Evolutionary conservation across 2,113 vertebrate genomes (phyloP), one percentile per base, ranked within the genome.

Genomic region (Oryzias curvinotus): DNA sequence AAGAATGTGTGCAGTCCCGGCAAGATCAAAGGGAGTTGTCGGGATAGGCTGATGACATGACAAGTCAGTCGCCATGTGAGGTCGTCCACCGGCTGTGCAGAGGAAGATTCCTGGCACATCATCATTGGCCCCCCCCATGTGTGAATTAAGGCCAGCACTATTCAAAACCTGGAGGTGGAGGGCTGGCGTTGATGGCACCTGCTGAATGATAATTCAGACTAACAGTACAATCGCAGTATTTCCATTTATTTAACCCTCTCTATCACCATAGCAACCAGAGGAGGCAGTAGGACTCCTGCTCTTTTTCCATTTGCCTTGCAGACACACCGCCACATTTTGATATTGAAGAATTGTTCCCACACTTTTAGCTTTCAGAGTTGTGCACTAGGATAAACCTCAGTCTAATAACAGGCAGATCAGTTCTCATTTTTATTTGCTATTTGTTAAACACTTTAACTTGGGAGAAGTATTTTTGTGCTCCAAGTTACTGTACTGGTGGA

Each of bases 201-300:
- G 62, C 78, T 78, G 78, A 86, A 86, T 87, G 51, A 76, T 67
- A 80, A 87, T 79, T 79, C 71, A 16, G 16, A 48, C 62, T 71
- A 59, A 18, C 52, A 73, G 49, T 60, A 77, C 62, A 73, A 62
- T 57, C 43, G 43, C 73, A 47, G 56, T 54, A 62, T 69, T 36
- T 61, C 36, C 47, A 21, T 48, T 17, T 72, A 25, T 56, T 73
- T 74, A 53, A 62, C 63, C 53, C 74, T 49, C 47, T 62, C 14
- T 44, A 18, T 86, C 82, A 62, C 87, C 82, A 81, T 85, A 57
- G 78, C 84, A 87, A 88, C 88, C 71, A 52, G 55, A 79, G 57
- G 69, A 78, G 65, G 53, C 30, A 21, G 14, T 10, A 0, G 48
- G 66, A 36, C 68, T 61, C 25, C 51, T 64, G 69, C 52, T 63